Base-by-base conservation (phyloP, 1,140 invertebrate species). In the Prorops nasuta region DNA sequence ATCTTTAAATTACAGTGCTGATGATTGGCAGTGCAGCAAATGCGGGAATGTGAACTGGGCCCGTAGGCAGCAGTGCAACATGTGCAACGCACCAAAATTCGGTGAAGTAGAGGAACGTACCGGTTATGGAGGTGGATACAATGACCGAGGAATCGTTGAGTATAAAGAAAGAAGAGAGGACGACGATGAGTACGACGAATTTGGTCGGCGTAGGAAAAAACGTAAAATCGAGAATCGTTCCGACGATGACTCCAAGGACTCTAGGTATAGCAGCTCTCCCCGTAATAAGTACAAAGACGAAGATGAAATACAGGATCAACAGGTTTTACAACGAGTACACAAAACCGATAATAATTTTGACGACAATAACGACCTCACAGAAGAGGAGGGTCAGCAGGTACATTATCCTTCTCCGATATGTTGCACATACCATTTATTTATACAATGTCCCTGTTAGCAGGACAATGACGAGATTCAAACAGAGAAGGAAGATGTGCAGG, bases 11-110 rank as follows among this genome's bases (percentile, higher is more conserved):
- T 97, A 92, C 70, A 94, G 92, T 79, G 96, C 97, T 42, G 96
- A 99, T 77, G 97, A 99, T 74, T 99, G 98, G 98, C 93, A 98
- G 69, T 99, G 98, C 74, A 95, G 91, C 75, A 98, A 98, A 74
- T 99, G 97, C 80, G 96, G 94, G 1, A 99, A 99, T 77, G 96
- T 99, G 2, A 99, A 99, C 73, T 99, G 98, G 98, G 96, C 96
- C 10, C 82, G 97, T 49, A 81, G 98, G 36, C 88, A 90, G 63
- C 93, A 91, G 41, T 99, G 98, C 74, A 99, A 99, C 75, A 92
- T 99, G 81, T 99, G 98, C 77, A 98, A 98, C 80, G 92, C 96
- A 1, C 94, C 96, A 1, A 98, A 98, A 78, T 93, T 94, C 75
- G 90, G 90, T 2, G 94, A 96, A 76, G 86, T 94, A 37, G 89